phyloP scores from a whole-genome alignment of 2,888 invertebrate genomes.

The Xanthorhoe designata region DNA sequence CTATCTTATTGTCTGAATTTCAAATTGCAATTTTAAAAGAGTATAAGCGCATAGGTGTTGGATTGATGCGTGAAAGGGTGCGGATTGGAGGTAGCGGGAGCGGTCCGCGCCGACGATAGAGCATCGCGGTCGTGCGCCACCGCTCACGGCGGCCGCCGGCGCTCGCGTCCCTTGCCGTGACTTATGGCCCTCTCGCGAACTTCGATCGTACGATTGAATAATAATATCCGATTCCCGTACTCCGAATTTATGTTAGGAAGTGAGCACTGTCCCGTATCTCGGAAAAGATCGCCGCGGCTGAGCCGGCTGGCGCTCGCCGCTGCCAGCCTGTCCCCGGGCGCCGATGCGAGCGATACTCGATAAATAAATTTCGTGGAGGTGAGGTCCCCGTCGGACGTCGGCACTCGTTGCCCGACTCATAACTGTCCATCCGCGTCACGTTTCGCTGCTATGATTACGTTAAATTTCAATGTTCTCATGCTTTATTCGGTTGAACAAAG shows the following conservation, averaged over 20 bases:
- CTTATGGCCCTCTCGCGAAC: slow-evolving; percentile 83
- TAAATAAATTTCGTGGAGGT: slow-evolving; percentile 65
- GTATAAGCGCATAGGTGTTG: slow-evolving; percentile 6
- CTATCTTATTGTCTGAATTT: not conserved
- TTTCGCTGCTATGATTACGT: slow-evolving; percentile 64
- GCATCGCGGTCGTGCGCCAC: slow-evolving; percentile 82
- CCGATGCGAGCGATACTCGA: slow-evolving; percentile 70
- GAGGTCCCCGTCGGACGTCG: slow-evolving; percentile 62
- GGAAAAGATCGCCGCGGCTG: slow-evolving; percentile 67
- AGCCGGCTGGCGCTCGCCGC: slow-evolving; percentile 61
- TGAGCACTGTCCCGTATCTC: slow-evolving; percentile 81
- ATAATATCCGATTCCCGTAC: slow-evolving; percentile 83
- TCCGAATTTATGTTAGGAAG: slow-evolving; percentile 85
- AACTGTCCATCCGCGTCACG: slow-evolving; percentile 68
- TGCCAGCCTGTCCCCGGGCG: slow-evolving; percentile 62
- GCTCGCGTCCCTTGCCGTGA: slow-evolving; percentile 81
- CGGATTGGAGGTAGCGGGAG: slow-evolving; percentile 54
- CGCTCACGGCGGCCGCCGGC: slow-evolving; percentile 84
- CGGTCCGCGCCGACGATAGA: slow-evolving; percentile 74
- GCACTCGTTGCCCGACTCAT: slow-evolving; percentile 58
- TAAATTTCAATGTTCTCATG: slow-evolving; percentile 66
- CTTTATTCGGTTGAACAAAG: slow-evolving; percentile 47
- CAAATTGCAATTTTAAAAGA: not conserved
- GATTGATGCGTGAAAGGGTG: slow-evolving; percentile 36
- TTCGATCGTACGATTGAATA: slow-evolving; percentile 84